Base-by-base conservation (phyloP, 37 sponge, comb jelly and placozoan species). In the Axinella damicornis region DNA sequence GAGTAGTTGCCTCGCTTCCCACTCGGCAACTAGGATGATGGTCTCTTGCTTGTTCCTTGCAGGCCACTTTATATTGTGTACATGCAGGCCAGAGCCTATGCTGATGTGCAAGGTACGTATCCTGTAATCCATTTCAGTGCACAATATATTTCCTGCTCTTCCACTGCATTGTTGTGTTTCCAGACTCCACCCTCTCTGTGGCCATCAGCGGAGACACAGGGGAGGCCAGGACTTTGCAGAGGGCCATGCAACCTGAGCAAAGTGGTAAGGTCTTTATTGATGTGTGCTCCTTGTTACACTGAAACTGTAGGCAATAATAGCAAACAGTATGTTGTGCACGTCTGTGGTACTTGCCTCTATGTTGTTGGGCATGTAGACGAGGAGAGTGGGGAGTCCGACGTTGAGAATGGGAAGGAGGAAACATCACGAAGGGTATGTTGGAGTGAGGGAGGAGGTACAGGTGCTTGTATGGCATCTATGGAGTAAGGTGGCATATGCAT, bases 51-150 rank as follows among this genome's bases (percentile, higher is more conserved):
- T 25, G 59, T 17, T 33, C 64, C 38, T 6, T 33, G 16, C 57
- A 95, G 96, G 62, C 86, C 91, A 35, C 80, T 95, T 31, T 93
- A 95, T 56, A 73, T 95, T 20, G 74, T 95, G 27, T 93, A 69
- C 89, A 76, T 83, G 41, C 96, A 95, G 82, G 80, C 79, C 38
- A 86, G 63, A 36, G 94, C 85, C 35, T 92, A 86, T 64, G 53
- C 72, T n/a, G 78, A 91, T n/a, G 89, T 88, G 0, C 54, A 82
- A 39, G 92, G 90, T 89, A 77, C 16, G 27, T 19, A 32, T 62
- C 0, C 16, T 75, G 34, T 38, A 35, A 9, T 46, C 6, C 9
- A 9, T 46, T 46, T 46, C 4, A 46, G 46, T 46, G n/a, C n/a
- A n/a, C n/a, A n/a, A n/a, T n/a, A 46, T n/a, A 12, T 4, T 46